Base-by-base conservation (phyloP, 2,797 vertebrate genomes). In the Peromyscus attwateri region DNA sequence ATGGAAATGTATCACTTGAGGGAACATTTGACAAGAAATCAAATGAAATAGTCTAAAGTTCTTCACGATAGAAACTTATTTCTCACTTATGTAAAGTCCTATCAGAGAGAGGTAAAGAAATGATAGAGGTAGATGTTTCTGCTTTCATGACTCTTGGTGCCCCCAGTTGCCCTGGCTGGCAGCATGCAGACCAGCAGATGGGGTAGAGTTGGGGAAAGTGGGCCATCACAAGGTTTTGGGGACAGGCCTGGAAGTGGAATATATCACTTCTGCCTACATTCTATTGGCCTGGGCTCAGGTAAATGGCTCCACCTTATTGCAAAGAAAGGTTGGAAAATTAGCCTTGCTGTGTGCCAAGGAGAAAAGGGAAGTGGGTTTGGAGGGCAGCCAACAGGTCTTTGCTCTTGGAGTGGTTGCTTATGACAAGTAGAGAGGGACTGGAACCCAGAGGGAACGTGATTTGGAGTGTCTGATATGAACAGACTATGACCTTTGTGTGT, bases 321-420 rank as follows among this genome's bases (percentile, higher is more conserved):
- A 91, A 70, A 95, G 73, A 93, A 91, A 75, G 37, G 34, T 37
- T 73, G 66, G 81, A 76, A 93, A 89, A 29, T 93, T 46, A 95
- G 57, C 76, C 80, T 52, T 43, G 10, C 70, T 77, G 0, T 93
- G 16, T 92, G 81, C 37, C 4, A 5, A 91, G 2, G 31, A 94
- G n/a, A 64, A 70, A 81, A 70, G 49, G 60, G 77, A 97, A 95
- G 43, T 87, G 46, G n/a, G 60, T 84, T 95, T 95, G 94, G 90
- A 49, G 14, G 76, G 52, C 12, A 87, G 79, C 92, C 75, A 93
- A 25, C 3, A 46, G 70, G 23, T 71, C 40, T 96, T 80, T 87
- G 64, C 73, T 70, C 34, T 52, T 85, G 46, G 46, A 93, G 3
- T 81, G 14, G 66, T 64, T 81, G 34, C 77, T 71, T 92, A 81